Conservation (phyloP, 2,797 vertebrate genomes). For the Lepus townsendii region DNA sequence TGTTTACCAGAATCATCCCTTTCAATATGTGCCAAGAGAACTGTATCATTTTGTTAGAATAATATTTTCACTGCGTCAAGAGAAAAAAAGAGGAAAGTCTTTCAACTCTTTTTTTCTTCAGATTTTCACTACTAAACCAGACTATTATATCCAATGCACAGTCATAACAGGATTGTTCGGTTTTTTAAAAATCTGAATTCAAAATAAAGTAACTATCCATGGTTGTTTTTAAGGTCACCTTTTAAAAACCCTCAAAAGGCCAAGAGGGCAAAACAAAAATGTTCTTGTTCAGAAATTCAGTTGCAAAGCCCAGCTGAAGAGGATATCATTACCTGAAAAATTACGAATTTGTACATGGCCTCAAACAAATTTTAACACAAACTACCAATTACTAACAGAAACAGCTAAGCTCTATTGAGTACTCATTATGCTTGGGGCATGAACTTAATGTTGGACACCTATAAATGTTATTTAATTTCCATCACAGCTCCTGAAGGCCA, state of each 20-base stretch:
- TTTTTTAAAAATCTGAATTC: conserved; percentile 22
- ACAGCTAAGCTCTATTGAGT: not conserved
- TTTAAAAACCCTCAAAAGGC: conserved; percentile 16
- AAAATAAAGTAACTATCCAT: conserved; percentile 56
- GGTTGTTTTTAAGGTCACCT: not conserved
- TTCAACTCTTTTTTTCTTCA: conserved; percentile 37
- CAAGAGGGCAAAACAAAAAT: conserved; percentile 41
- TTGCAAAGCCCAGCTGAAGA: conserved; percentile 45
- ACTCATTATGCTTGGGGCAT: not conserved
- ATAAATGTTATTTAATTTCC: conserved; percentile 16
- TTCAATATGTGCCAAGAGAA: conserved; percentile 55
- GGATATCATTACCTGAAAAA: conserved; percentile 14
- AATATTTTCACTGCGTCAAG: conserved; percentile 38
- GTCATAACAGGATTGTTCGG: not conserved
- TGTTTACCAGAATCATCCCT: conserved; percentile 5
- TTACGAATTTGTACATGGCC: not conserved
- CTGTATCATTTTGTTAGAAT: not conserved
- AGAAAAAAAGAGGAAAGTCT: conserved; percentile 16
- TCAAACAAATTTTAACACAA: conserved; percentile 51
- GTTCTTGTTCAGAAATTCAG: conserved; percentile 29
- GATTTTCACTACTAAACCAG: conserved; percentile 17
- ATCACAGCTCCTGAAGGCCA: not conserved
- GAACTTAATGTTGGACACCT: not conserved
- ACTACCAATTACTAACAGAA: conserved; percentile 51
- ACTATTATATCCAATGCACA: conserved; percentile 4